Conservation (phyloP, 2,888 invertebrate genomes). For the Macrostomum cliftonense region DNA sequence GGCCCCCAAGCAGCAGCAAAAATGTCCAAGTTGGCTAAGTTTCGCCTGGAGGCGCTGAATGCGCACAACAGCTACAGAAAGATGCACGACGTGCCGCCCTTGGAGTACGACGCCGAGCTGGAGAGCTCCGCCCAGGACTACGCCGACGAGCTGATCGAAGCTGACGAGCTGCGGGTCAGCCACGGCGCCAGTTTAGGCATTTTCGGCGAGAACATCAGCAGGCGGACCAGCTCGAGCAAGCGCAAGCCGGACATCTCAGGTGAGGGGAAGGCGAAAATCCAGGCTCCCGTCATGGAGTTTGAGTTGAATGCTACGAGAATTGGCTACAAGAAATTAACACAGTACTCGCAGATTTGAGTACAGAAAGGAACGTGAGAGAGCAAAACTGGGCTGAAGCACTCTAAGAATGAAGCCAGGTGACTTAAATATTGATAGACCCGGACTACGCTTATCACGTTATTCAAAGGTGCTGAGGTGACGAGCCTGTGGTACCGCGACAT, state of each 20-base stretch:
- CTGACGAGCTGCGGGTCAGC: neutral
- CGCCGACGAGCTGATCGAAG: neutral
- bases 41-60: neutral
- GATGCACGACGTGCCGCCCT: neutral
- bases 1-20: too few species aligned
- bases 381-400: too few species aligned
- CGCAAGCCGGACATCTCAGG: too few species aligned
- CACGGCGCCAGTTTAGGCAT: neutral
- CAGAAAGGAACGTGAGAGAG: too few species aligned
- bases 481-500: neutral
- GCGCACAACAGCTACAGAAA: neutral
- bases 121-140: neutral
- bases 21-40: neutral
- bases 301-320: too few species aligned
- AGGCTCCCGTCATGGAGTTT: neutral
- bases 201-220: conserved; percentile 1
- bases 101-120: neutral
- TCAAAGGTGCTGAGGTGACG: neutral
- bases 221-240: neutral
- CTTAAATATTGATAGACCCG: too few species aligned
- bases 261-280: neutral
- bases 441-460: neutral
- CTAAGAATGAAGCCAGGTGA: too few species aligned
- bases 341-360: too few species aligned
- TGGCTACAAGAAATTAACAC: too few species aligned